phyloP scores from a whole-genome alignment of 2,113 vertebrate genomes.

The Lampris incognitus region DNA sequence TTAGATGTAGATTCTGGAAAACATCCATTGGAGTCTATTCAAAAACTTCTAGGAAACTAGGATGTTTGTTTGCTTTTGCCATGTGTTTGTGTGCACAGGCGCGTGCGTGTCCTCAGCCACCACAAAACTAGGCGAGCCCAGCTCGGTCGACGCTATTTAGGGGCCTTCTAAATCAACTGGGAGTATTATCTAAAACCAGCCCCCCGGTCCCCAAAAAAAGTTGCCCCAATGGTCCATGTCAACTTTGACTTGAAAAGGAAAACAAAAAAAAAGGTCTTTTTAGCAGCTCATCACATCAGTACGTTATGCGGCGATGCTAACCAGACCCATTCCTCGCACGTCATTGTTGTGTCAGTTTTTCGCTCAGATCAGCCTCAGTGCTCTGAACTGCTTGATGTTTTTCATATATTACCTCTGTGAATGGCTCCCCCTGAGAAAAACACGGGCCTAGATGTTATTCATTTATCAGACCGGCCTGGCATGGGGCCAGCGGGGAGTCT shows the following conservation, averaged over 20 bases:
- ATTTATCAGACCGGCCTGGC: slow-evolving; percentile 4
- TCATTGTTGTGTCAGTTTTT: slow-evolving; percentile 18
- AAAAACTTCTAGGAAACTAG: slow-evolving; percentile 83
- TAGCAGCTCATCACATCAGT: slow-evolving; percentile 45
- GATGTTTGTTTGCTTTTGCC: slow-evolving; percentile 71
- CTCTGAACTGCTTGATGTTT: slow-evolving; percentile 3
- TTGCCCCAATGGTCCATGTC: slow-evolving; percentile 28
- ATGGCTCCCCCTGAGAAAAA: no score
- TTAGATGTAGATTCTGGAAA: slow-evolving; percentile 43
- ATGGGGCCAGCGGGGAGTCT: not conserved
- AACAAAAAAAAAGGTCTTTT: slow-evolving; percentile 45
- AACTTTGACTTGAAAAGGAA: slow-evolving; percentile 21
- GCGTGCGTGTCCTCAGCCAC: slow-evolving; percentile 15
- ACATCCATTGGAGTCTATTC: slow-evolving; percentile 65
- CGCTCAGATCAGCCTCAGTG: slow-evolving; percentile 13
- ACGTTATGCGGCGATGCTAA: slow-evolving; percentile 24
- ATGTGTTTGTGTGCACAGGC: slow-evolving; percentile 30
- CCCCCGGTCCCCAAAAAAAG: slow-evolving; percentile 17
- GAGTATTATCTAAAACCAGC: not conserved
- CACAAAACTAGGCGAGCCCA: slow-evolving; percentile 48
- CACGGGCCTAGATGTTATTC: not conserved
- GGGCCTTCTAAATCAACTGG: slow-evolving; percentile 8
- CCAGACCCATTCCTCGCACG: slow-evolving; percentile 27
- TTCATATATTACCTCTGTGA: slow-evolving; percentile 29
- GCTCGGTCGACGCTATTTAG: slow-evolving; percentile 57